Base-by-base conservation (phyloP, 2,113 vertebrate genomes). In the Oreochromis tanganicae region DNA sequence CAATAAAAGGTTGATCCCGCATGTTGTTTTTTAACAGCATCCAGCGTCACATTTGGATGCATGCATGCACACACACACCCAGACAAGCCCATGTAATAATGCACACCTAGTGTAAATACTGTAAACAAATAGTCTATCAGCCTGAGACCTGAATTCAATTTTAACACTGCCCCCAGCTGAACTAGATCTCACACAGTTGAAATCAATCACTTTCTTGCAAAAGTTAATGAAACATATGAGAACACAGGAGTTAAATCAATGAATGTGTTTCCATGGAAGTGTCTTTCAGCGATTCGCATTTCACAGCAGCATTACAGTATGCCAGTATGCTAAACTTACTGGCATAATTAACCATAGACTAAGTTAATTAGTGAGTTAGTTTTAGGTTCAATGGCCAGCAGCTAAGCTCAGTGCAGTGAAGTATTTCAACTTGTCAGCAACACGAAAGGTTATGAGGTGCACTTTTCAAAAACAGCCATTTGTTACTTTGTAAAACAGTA, bases 181-280 rank as follows among this genome's bases (percentile, higher is more conserved):
- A 87, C 48, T n/a, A 61, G 79, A 88, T 87, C 83, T 87, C 89
- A 87, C 57, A 43, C 50, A 8, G 83, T 85, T 90, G 55, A 88
- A 91, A 93, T 95, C 90, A 90, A 93, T 94, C 83, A 87, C 85
- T 89, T 88, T 91, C 84, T 87, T 84, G 87, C 82, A 75, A 89
- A 89, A 88, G 68, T 87, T 94, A 94, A 93, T 93, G 94, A 95
- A 94, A 91, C 84, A 88, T 61, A 90, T 86, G 81, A 90, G 59
- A 89, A 84, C 86, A 85, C 80, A 87, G n/a, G 59, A 88, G 82
- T 87, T 57, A 68, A 91, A 91, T 95, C 90, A 89, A 91, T 93
- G 84, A 80, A 59, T 68, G 57, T 82, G 82, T 75, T 90, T 48
- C 80, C 32, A 50, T 84, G 27, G 46, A 84, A 32, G 85, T 24